Evolutionary conservation across 2,797 vertebrate genomes (phyloP), one percentile per base, ranked within the genome.

Genomic region (Clarias pachynema): DNA sequence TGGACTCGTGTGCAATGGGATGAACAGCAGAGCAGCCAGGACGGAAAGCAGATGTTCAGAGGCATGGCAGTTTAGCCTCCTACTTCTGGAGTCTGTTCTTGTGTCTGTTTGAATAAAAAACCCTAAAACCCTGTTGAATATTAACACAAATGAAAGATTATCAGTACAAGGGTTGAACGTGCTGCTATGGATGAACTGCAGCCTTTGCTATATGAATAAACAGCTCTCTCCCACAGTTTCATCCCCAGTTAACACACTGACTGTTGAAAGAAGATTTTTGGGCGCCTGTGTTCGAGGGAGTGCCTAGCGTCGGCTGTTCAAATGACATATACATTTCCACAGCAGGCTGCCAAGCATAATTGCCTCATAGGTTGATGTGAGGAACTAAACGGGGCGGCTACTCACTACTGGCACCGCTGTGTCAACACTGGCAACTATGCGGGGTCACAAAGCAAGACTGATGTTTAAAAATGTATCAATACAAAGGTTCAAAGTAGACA

Each of bases 251-350:
- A 4, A 87, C 88, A 85, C 81, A 87, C 86, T 87, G 84, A 88
- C 86, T 89, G 80, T 79, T 85, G 68, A 85, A 79, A 91, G 91
- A 81, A 91, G 87, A 90, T 75, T 82, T 81, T 44, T 81, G 72
- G 75, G 63, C 20, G 57, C 68, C 70, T 37, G 86, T 82, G 87
- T 82, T 84, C 81, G 78, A 87, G 84, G 68, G 68, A 86, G 81
- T 78, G 79, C 79, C 80, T 81, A 85, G 79, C 82, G 69, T 82
- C 75, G 82, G 79, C 83, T 86, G 88, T 93, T 91, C 91, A 91
- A 90, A 90, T 91, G 86, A 90, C 81, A 81, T 87, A 91, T 91
- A 94, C 91, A 90, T 95, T 95, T 95, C 94, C 93, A 94, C 89
- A 87, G 90, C 90, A 86, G 91, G 89, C 92, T 94, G 94, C 94